phyloP scores from a whole-genome alignment of 2,888 invertebrate genomes.

The Xylota segnis region DNA sequence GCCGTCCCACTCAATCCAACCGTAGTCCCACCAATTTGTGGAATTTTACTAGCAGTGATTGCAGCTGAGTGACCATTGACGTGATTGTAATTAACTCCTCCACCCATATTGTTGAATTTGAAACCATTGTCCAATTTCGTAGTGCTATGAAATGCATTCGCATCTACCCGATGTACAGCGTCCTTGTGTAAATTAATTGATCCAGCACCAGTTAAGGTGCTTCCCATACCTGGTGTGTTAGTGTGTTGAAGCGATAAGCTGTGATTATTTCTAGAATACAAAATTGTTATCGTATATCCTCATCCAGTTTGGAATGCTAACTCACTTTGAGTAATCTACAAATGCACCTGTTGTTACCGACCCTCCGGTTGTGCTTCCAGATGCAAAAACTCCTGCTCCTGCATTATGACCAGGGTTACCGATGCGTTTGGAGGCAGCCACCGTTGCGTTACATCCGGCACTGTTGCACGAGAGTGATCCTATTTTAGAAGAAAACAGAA shows the following conservation, averaged over 20 bases:
- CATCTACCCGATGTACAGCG: slow-evolving; percentile 47
- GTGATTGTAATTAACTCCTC: slow-evolving; percentile 65
- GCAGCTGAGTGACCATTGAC: slow-evolving; percentile 59
- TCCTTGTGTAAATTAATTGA: slow-evolving; percentile 56
- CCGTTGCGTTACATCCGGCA: slow-evolving; percentile 34
- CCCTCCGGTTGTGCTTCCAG: slow-evolving; percentile 38
- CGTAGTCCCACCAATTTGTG: slow-evolving; percentile 60
- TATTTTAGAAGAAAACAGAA: neutral
- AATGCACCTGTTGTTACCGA: slow-evolving; percentile 58
- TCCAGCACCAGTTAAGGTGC: slow-evolving; percentile 44
- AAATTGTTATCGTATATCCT: neutral
- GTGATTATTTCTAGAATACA: slow-evolving; percentile 53
- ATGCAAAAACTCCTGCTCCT: slow-evolving; percentile 54
- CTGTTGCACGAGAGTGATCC: slow-evolving; percentile 25
- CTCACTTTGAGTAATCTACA: slow-evolving; percentile 43
- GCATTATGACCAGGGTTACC: slow-evolving; percentile 48
- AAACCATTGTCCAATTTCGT: slow-evolving; percentile 69
- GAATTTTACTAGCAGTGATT: slow-evolving; percentile 61
- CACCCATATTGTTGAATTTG: slow-evolving; percentile 61
- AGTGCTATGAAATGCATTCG: slow-evolving; percentile 67
- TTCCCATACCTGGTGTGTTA: slow-evolving; percentile 52
- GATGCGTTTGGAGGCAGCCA: slow-evolving; percentile 20
- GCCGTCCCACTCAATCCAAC: slow-evolving; percentile 59
- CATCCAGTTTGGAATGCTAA: neutral
- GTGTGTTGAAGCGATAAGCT: slow-evolving; percentile 51